Percentiles rank a stretch among this genome's conserved stretches.
These are phyloP conservation scores for Bombus pyrosoma DNA, from an alignment of 1,140 invertebrate genomes.

Conservation along the genomic window DNA sequence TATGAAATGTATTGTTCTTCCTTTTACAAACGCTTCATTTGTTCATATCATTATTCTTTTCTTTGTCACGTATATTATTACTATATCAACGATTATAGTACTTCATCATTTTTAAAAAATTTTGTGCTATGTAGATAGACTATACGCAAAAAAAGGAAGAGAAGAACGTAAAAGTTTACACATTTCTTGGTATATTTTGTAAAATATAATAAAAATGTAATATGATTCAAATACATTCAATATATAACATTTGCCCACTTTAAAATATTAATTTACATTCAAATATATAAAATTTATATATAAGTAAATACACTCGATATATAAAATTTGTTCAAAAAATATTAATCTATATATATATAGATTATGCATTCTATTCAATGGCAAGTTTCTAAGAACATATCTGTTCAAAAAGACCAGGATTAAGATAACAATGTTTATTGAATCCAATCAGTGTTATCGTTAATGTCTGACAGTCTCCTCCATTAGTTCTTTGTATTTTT, in stretches of 20 bases:
- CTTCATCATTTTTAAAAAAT: neutral
- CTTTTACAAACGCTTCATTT: neutral
- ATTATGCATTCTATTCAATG: neutral
- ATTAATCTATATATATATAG: neutral
- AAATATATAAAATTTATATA: neutral
- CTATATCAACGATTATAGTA: neutral
- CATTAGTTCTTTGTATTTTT: constrained; percentile 64
- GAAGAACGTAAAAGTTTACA: constrained; percentile 11
- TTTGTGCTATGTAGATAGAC: neutral
- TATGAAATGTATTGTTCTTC: neutral
- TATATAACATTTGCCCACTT: constrained; percentile 2
- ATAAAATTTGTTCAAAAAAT: constrained; percentile 1
- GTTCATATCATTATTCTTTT: neutral
- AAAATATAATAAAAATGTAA: constrained; percentile 20
- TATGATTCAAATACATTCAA: neutral
- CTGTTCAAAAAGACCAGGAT: constrained; percentile 84
- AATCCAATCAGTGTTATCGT: constrained; percentile 84
- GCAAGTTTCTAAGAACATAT: neutral
- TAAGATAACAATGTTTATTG: constrained; percentile 85
- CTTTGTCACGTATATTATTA: neutral
- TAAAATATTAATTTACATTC: neutral
- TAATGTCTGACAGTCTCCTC: constrained; percentile 83
- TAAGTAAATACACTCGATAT: too few relatives aligned
- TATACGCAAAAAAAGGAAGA: neutral
- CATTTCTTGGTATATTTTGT: constrained; percentile 29